phyloP scores from a whole-genome alignment of 2,797 vertebrate species.

The Picus viridis region DNA sequence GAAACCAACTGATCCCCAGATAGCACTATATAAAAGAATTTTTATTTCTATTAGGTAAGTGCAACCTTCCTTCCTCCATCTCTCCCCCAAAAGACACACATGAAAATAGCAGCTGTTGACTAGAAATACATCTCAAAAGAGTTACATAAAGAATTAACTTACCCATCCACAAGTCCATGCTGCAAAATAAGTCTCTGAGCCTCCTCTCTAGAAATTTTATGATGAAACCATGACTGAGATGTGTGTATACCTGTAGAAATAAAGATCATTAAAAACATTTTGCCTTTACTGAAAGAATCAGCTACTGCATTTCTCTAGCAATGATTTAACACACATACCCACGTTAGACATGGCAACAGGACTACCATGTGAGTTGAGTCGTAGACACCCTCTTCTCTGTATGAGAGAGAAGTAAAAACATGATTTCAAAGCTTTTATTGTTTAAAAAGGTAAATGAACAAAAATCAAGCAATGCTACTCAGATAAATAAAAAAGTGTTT shows the following conservation, averaged over 20 bases:
- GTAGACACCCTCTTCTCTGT: constrained; percentile 93
- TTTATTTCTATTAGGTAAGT: constrained; percentile 21
- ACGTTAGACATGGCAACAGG: constrained; percentile 83
- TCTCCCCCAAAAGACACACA: neutral
- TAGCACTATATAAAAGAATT: neutral
- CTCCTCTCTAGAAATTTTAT: constrained; percentile 93
- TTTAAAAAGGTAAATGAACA: neutral
- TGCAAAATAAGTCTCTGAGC: constrained; percentile 91
- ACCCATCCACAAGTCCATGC: constrained; percentile 96
- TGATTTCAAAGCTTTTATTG: neutral
- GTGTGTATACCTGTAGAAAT: constrained; percentile 87
- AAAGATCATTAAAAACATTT: neutral
- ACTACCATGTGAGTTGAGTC: constrained; percentile 89
- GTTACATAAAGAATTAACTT: constrained; percentile 47
- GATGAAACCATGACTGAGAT: constrained; percentile 96
- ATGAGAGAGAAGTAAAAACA: constrained; percentile 25
- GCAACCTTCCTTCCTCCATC: neutral
- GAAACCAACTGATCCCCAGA: constrained; percentile 21
- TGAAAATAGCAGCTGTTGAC: neutral
- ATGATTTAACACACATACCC: constrained; percentile 80
- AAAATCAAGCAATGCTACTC: neutral
- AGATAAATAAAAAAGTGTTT: constrained; percentile 28
- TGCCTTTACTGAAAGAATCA: neutral
- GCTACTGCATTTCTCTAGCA: neutral
- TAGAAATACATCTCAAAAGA: neutral